phyloP scores from a whole-genome alignment of 2,797 vertebrate species.

The Amblyopsis hoosieri region DNA sequence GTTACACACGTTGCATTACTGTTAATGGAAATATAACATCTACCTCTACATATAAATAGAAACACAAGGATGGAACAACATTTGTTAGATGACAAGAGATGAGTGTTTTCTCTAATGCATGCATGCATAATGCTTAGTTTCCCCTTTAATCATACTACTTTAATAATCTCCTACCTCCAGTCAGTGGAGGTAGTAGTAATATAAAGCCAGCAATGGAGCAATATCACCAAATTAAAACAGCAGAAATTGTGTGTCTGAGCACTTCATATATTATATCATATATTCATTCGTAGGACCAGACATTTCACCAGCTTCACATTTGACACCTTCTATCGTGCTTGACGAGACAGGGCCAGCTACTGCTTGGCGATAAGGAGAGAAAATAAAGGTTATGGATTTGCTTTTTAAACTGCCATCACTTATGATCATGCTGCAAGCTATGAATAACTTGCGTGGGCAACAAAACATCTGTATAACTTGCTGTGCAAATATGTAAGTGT shows the following conservation, averaged over 20 bases:
- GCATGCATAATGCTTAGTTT: too few relatives aligned
- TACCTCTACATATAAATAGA: too few relatives aligned
- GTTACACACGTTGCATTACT: too few relatives aligned
- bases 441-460: slow-evolving; percentile 8
- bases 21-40: too few relatives aligned
- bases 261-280: neutral
- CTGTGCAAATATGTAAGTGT: neutral
- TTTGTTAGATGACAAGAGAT: too few relatives aligned
- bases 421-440: slow-evolving; percentile 11
- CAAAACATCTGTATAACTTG: slow-evolving; percentile 33
- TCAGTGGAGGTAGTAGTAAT: neutral
- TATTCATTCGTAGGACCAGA: neutral
- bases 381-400: neutral
- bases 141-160: too few relatives aligned
- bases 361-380: neutral
- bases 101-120: too few relatives aligned
- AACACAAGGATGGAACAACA: too few relatives aligned
- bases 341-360: neutral
- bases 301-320: neutral
- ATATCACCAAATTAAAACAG: neutral
- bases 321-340: neutral
- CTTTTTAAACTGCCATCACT: neutral
- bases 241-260: neutral
- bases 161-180: too few relatives aligned
- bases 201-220: neutral